These are phyloP conservation scores for Zeugodacus cucurbitae DNA, from an alignment of 1,140 invertebrate genomes.

Conservation along the genomic window DNA sequence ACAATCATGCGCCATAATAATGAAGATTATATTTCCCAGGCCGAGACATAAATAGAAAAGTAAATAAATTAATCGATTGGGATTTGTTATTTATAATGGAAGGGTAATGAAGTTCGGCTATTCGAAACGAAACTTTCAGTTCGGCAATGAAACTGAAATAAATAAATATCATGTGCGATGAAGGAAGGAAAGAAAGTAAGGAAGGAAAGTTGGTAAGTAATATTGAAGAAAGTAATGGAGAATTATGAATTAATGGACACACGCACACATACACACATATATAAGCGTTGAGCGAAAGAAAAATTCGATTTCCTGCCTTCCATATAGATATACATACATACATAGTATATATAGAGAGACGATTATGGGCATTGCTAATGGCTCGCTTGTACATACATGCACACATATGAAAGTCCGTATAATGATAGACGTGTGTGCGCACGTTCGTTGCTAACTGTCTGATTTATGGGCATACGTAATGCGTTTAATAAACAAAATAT, in stretches of 20 bases:
- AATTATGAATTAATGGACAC: no score
- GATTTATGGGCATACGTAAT: conserved; percentile 45
- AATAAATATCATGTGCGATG: neutral
- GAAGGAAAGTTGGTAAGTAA: neutral
- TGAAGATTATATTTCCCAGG: conserved; percentile 35
- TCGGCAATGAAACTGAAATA: neutral
- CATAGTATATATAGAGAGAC: neutral
- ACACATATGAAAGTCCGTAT: neutral
- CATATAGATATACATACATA: neutral
- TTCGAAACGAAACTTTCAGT: neutral
- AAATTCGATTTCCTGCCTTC: neutral
- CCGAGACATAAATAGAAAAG: neutral
- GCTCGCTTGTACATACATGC: neutral
- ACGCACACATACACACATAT: neutral
- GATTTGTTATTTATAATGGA: conserved; percentile 33
- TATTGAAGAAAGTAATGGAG: neutral
- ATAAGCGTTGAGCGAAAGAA: neutral
- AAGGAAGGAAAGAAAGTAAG: neutral
- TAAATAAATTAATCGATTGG: conserved; percentile 45
- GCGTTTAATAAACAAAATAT: conserved; percentile 37
- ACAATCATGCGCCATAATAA: conserved; percentile 19
- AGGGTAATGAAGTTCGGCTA: neutral
- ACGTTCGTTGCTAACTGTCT: neutral
- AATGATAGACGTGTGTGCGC: neutral
- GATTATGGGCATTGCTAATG: neutral